These are phyloP conservation scores for Pseudomyrmex sp. DNA, from an alignment of 1,140 invertebrate genomes.

Conservation along the genomic window DNA sequence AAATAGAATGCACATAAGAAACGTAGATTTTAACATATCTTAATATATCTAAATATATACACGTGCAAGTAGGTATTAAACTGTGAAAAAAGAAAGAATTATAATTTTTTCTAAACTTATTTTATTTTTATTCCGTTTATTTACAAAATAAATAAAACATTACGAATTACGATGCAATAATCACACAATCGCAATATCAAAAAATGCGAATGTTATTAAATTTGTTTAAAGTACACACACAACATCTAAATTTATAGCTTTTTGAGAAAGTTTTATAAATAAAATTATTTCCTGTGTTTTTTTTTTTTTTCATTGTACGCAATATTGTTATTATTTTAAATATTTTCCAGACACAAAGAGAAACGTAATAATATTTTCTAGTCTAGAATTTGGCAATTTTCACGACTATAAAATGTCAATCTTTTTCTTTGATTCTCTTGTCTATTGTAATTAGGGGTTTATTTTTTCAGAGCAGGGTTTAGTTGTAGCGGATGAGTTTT, in stretches of 20 bases:
- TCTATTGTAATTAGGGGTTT: conserved; percentile 45
- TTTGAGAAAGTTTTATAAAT: not conserved
- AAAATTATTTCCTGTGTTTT: not conserved
- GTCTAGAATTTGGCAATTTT: not conserved
- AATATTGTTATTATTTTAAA: not conserved
- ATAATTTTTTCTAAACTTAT: too few species aligned
- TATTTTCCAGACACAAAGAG: not conserved
- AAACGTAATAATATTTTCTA: not conserved
- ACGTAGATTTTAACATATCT: not conserved
- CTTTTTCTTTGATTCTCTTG: conserved; percentile 71
- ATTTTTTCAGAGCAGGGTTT: conserved; percentile 44
- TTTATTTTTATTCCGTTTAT: too few species aligned
- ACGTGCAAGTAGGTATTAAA: not conserved
- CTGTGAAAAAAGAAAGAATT: too few species aligned
- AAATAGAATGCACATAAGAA: conserved; percentile 8
- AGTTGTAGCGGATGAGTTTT: conserved; percentile 24
- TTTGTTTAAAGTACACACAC: too few species aligned
- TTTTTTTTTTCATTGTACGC: not conserved
- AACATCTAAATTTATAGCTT: not conserved
- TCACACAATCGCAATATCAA: too few species aligned
- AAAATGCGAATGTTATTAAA: too few species aligned
- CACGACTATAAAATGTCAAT: conserved; percentile 11
- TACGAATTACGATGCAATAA: too few species aligned
- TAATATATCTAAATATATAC: conserved; percentile 16
- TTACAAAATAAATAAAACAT: too few species aligned